Base-by-base conservation (phyloP, 2,797 vertebrate genomes). In the Champsocephalus esox region DNA sequence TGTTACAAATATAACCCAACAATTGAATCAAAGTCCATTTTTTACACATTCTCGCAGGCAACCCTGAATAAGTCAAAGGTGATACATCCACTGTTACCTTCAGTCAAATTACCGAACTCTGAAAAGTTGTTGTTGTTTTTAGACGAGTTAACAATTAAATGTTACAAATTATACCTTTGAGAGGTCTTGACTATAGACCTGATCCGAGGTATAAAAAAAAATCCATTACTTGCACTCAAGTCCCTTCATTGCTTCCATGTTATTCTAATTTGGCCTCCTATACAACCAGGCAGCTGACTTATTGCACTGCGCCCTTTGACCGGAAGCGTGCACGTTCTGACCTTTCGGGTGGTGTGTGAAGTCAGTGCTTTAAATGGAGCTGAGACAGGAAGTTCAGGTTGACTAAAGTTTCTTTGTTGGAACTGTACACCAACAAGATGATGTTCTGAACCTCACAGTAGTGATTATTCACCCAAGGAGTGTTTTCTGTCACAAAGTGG, bases 261-360 rank as follows among this genome's bases (percentile, higher is more conserved):
- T 83, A 66, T 77, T 85, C 64, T 85, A 75, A 83, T 84, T 81
- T 61, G 73, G 68, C 70, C 66, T 58, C 50, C 34, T 38, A 64
- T 79, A 48, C 75, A 85, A 75, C 10, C 70, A 49, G 75, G 52
- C 58, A 66, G 46, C 46, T 63, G 71, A 64, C 65, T 28, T 73
- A 77, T 77, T 71, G 45, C 16, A 12, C 16, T n/a, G 41, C 59
- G 74, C 74, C 65, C 70, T 68, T 76, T 70, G 77, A 78, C 63
- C 83, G 17, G n/a, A 21, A 13, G 45, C 44, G 57, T 46, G 48
- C 14, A 3, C 45, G 17, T 63, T 14, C 58, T 57, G 59, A 54
- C 43, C 43, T 48, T 3, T 7, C 32, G 49, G n/a, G 16, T 63
- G 7, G 28, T n/a, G 46, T 4, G 34, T 73, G 43, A 66, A 38